phyloP scores from a whole-genome alignment of 2,113 vertebrate species.

The Gambusia affinis region DNA sequence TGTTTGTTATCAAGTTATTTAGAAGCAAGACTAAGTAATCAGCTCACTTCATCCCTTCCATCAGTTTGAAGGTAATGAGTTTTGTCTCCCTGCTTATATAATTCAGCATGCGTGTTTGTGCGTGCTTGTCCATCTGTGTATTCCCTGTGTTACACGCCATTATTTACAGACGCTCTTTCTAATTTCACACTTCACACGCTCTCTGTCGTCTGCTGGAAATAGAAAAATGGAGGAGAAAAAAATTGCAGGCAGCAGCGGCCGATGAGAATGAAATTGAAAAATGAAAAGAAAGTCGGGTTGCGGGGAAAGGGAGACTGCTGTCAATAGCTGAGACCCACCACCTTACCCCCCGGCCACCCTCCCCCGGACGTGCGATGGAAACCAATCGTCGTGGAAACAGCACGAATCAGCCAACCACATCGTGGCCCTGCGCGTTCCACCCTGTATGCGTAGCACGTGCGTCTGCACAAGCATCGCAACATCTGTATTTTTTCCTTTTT shows the following conservation, averaged over 20 bases:
- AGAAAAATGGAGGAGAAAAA: constrained; percentile 55
- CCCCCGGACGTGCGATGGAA: constrained; percentile 65
- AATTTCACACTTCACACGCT: constrained; percentile 80
- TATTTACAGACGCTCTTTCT: constrained; percentile 77
- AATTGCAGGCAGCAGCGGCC: constrained; percentile 65
- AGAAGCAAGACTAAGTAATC: constrained; percentile 38
- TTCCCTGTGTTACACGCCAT: constrained; percentile 66
- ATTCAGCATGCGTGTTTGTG: constrained; percentile 35
- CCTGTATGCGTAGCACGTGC: constrained; percentile 2
- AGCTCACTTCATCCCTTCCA: constrained; percentile 40
- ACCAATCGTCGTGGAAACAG: constrained; percentile 78
- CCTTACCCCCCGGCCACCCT: background rate
- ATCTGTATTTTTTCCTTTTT: constrained; percentile 45
- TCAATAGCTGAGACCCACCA: constrained; percentile 62
- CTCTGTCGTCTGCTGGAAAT: constrained; percentile 72
- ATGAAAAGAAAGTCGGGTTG: constrained; percentile 70
- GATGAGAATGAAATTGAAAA: constrained; percentile 80
- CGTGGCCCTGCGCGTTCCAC: constrained; percentile 20
- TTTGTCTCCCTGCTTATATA: constrained; percentile 68
- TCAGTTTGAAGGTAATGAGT: constrained; percentile 68
- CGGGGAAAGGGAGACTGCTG: constrained; percentile 47
- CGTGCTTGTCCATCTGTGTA: constrained; percentile 53
- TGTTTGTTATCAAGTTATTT: constrained; percentile 62
- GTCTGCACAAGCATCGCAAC: constrained; percentile 19
- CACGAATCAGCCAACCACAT: constrained; percentile 65